Percentiles rank a stretch among this genome's conserved stretches.
phyloP scores from a whole-genome alignment of 2,888 invertebrate species.

The Tetrapedia diversipes region DNA sequence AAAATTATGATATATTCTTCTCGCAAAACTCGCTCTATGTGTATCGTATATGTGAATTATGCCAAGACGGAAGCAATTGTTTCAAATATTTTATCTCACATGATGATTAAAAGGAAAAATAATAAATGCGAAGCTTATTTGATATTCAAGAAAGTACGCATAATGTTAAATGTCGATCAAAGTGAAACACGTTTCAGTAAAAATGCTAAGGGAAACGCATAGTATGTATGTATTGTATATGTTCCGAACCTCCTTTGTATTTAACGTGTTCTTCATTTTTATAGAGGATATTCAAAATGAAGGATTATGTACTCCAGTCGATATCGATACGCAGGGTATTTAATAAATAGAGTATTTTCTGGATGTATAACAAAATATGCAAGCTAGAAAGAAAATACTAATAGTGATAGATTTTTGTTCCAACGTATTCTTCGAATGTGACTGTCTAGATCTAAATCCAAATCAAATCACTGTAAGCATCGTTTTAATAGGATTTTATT shows the following conservation, averaged over 20 bases:
- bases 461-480: background rate
- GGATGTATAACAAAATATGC: conserved; percentile 1
- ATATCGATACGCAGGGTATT: conserved; percentile 31
- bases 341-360: conserved; percentile 50
- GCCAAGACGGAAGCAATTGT: background rate
- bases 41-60: background rate
- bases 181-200: conserved; percentile 20
- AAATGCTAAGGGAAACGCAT: conserved; percentile 18
- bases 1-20: background rate
- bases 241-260: conserved; percentile 42
- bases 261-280: conserved; percentile 44
- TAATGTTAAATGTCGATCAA: background rate
- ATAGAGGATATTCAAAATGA: conserved; percentile 12
- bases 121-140: conserved; percentile 17
- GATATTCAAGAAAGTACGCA: background rate
- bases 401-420: background rate
- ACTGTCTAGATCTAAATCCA: background rate
- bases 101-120: conserved; percentile 13
- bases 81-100: conserved; percentile 19
- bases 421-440: background rate
- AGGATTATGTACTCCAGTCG: conserved; percentile 5
- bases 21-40: conserved; percentile 17
- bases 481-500: background rate
- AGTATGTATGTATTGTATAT: conserved; percentile 44
- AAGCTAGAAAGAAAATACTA: background rate